These are phyloP conservation scores for Calephelis nemesis DNA, from an alignment of 1,140 invertebrate genomes.

Conservation along the genomic window DNA sequence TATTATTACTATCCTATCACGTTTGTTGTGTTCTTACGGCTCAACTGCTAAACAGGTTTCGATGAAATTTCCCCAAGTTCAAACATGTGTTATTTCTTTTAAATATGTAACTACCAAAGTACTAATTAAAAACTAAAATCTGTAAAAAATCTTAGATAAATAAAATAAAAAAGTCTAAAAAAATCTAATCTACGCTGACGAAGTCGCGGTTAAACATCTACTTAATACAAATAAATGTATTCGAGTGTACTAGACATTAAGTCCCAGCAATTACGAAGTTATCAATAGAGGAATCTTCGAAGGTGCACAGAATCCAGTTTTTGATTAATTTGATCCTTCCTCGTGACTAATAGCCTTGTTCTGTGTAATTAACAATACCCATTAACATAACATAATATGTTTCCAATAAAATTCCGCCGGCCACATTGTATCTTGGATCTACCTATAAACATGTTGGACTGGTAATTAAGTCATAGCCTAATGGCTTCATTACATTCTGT, in stretches of 20 bases:
- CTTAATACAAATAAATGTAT: neutral
- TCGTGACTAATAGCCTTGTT: conserved; percentile 26
- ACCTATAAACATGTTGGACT: neutral
- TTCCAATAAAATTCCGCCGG: conserved; percentile 25
- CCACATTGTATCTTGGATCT: neutral
- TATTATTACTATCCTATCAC: no score
- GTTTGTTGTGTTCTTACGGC: no score
- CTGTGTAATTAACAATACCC: conserved; percentile 29
- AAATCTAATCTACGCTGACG: no score
- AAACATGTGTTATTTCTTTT: no score
- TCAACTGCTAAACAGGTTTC: no score
- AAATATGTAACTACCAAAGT: no score
- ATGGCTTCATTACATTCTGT: neutral
- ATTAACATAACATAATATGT: conserved; percentile 30
- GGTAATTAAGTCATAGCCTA: conserved; percentile 6
- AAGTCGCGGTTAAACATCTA: no score
- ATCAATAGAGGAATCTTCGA: conserved; percentile 22
- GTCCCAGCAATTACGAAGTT: conserved; percentile 22
- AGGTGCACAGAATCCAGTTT: conserved; percentile 21
- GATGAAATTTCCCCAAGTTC: no score
- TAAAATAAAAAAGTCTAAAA: no score
- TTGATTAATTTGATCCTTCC: conserved; percentile 27
- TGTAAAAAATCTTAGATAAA: no score
- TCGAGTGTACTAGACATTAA: conserved; percentile 10
- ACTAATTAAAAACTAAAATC: no score